Base-by-base conservation (phyloP, 35 echinoderm and acorn worm genomes). In the Apostichopus californicus region DNA sequence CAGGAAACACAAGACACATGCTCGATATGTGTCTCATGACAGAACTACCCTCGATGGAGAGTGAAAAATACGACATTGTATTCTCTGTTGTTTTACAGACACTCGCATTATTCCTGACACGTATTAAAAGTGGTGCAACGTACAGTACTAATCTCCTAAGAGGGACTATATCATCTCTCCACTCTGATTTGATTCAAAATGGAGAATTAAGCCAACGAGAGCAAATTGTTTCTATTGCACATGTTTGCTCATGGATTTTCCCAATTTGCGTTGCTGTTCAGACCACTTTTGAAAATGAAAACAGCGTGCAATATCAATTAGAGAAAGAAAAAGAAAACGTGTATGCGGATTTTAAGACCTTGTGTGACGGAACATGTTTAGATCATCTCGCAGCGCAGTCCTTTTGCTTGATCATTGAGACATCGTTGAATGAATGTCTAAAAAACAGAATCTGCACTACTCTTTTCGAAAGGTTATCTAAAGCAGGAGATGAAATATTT, bases 401-500 rank as follows among this genome's bases (percentile, higher is more conserved):
- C 6, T 71, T 87, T 26, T 87, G 59, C 56, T 55, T 59, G 0
- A 87, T 87, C n/a, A 23, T 87, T 64, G 2, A 87, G 58, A 23
- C 3, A 6, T 63, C 86, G 5, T 87, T 87, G 25, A 55, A 34
- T 7, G 86, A 66, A 0, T n/a, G 14, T 87, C 23, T 87, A 5
- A 63, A 71, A 59, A 87, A 87, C 57, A 87, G 86, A 87, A 15
- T 87, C 6, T 87, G 86, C 21, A 13, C 12, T 6, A 13, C 64
- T 23, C 23, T 87, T 18, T 87, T 87, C 21, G 86, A 87, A 6
- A 21, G 86, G 54, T 13, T 87, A 66, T 66, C 10, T 8, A 87
- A 57, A 24, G 86, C 86, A 87, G 86, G 64, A 59, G 26, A 87
- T 87, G 86, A 88, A 9, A 68, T 88, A 88, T 88, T 88, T 23